phyloP scores from a whole-genome alignment of 1,140 invertebrate species.

The Solen grandis region DNA sequence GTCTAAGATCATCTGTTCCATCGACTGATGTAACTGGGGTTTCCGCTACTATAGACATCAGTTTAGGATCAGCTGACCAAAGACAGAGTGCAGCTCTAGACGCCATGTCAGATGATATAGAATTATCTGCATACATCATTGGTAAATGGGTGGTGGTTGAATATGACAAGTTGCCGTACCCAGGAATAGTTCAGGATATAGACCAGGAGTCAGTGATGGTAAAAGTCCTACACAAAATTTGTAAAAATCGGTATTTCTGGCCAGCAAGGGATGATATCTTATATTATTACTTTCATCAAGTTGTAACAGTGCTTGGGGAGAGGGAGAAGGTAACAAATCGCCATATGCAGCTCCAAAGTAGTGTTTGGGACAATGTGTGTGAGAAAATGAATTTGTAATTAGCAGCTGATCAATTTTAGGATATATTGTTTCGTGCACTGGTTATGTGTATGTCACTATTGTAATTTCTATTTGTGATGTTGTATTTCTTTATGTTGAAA shows the following conservation, averaged over 20 bases:
- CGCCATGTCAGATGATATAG: neutral
- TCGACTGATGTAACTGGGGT: neutral
- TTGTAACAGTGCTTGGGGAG: neutral
- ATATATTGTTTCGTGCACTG: too few species aligned
- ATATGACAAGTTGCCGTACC: neutral
- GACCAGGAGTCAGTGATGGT: neutral
- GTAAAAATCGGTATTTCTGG: constrained; percentile 18
- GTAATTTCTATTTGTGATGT: too few species aligned
- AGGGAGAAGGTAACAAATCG: neutral
- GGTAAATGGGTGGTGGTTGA: neutral
- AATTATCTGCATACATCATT: neutral
- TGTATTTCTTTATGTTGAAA: too few species aligned
- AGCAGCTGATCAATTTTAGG: neutral
- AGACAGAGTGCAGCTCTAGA: neutral
- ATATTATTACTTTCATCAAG: neutral
- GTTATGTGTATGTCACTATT: too few species aligned
- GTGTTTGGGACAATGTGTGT: neutral
- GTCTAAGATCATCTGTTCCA: neutral
- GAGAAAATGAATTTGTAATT: neutral
- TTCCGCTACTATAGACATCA: neutral
- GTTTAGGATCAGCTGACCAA: neutral
- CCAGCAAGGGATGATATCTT: constrained; percentile 3
- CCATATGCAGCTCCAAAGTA: neutral
- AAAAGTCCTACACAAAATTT: constrained; percentile 4
- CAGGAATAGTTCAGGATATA: constrained; percentile 10